Conservation (phyloP, 2,888 invertebrate species). For the Rhamnusium bicolor region DNA sequence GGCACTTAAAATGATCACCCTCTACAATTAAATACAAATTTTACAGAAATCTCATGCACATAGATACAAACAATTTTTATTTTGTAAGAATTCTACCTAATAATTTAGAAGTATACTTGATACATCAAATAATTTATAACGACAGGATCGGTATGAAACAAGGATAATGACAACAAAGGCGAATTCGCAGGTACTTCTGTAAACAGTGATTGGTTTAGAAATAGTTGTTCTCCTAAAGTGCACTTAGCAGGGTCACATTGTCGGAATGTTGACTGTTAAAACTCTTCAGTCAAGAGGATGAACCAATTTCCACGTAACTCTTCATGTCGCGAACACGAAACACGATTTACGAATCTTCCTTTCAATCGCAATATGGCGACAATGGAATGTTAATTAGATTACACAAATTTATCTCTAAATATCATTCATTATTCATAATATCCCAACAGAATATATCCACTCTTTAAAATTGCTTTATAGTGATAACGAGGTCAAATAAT, state of each 20-base stretch:
- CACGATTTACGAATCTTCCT: slow-evolving; percentile 62
- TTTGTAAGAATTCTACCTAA: neutral
- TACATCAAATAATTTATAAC: slow-evolving; percentile 42
- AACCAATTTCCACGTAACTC: slow-evolving; percentile 66
- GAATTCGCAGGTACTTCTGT: slow-evolving; percentile 47
- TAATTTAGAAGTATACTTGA: slow-evolving; percentile 36
- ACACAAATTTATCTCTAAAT: slow-evolving; percentile 51
- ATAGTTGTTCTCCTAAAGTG: slow-evolving; percentile 56
- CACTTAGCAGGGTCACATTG: slow-evolving; percentile 59
- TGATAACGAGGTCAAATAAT: too few species aligned
- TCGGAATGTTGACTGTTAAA: slow-evolving; percentile 65
- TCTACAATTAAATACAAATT: too few species aligned
- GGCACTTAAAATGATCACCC: too few species aligned
- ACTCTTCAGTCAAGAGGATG: slow-evolving; percentile 64
- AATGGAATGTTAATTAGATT: slow-evolving; percentile 63
- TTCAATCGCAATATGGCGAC: slow-evolving; percentile 56
- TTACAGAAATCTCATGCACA: neutral
- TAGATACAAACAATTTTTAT: neutral
- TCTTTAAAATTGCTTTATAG: too few species aligned
- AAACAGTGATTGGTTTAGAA: slow-evolving; percentile 57
- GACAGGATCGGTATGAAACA: slow-evolving; percentile 34
- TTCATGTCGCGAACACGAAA: slow-evolving; percentile 64
- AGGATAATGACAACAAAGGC: slow-evolving; percentile 41
- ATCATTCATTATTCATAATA: slow-evolving; percentile 47
- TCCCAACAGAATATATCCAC: slow-evolving; percentile 38